phyloP scores from a whole-genome alignment of 2,797 vertebrate species.

The Tragelaphus oryx region DNA sequence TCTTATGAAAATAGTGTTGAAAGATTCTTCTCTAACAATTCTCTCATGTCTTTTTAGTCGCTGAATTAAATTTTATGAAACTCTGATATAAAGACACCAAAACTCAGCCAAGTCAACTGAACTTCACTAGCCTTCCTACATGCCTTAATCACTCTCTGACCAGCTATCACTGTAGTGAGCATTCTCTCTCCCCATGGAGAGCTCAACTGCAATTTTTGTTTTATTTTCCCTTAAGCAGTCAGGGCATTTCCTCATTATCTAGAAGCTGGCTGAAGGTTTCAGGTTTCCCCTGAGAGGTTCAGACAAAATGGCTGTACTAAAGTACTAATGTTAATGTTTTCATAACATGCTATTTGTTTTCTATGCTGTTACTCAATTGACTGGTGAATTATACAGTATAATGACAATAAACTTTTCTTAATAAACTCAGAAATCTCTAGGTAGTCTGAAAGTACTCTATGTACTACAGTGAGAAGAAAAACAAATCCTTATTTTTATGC shows the following conservation, averaged over 20 bases:
- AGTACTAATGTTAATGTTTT: conserved; percentile 48
- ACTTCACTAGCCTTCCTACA: background rate
- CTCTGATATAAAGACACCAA: background rate
- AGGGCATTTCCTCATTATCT: conserved; percentile 46
- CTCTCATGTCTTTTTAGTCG: background rate
- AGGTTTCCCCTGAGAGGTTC: conserved; percentile 33
- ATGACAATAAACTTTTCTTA: conserved; percentile 39
- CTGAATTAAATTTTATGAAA: background rate
- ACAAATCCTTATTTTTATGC: conserved; percentile 26
- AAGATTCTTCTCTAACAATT: background rate
- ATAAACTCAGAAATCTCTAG: conserved; percentile 61
- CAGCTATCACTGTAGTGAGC: background rate
- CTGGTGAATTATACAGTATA: conserved; percentile 36
- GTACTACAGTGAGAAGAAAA: conserved; percentile 47
- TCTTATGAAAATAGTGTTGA: background rate
- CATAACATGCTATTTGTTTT: conserved; percentile 47
- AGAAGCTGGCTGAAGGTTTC: conserved; percentile 7
- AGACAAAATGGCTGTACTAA: conserved; percentile 13
- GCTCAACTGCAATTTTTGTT: background rate
- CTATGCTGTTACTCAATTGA: conserved; percentile 19
- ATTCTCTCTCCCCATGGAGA: background rate
- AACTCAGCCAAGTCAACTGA: background rate
- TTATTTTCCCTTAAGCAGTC: conserved; percentile 1
- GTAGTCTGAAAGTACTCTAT: conserved; percentile 32
- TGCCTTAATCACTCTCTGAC: background rate